Evolutionary conservation across 2,888 invertebrate species (phyloP).

Genomic region (Agapetus fuscipes): DNA sequence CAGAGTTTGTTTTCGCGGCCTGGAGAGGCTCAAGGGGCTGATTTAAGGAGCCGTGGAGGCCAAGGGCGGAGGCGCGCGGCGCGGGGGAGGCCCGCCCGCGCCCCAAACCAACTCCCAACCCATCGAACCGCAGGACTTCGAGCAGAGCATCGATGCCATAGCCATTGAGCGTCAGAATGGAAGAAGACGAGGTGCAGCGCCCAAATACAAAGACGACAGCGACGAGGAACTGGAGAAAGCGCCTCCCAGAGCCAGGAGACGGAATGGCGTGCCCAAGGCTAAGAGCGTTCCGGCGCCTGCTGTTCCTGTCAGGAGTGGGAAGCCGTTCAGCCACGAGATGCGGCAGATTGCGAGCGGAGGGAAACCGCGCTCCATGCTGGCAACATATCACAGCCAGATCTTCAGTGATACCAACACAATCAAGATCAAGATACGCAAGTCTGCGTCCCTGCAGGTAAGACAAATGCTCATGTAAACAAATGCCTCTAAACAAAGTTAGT

Average conservation of each 20-base stretch:
- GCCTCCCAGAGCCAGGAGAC: neutral
- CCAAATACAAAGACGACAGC: conserved; percentile 6
- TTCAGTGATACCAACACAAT: conserved; percentile 56
- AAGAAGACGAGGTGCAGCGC: conserved; percentile 24
- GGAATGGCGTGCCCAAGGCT: conserved; percentile 26
- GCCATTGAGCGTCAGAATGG: conserved; percentile 34
- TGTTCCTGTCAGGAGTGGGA: conserved; percentile 37
- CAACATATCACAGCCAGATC: conserved; percentile 50
- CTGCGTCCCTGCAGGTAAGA: conserved; percentile 28
- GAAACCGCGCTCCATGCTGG: conserved; percentile 37
- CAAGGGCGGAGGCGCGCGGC: neutral
- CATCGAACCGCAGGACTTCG: conserved; percentile 44
- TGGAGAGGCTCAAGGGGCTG: too few relatives aligned
- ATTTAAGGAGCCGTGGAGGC: neutral
- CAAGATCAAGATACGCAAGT: conserved; percentile 61
- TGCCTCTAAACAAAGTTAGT: too few relatives aligned
- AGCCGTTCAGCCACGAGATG: conserved; percentile 47
- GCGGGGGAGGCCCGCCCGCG: conserved; percentile 2
- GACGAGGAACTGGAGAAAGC: conserved; percentile 2
- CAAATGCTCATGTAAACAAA: too few relatives aligned
- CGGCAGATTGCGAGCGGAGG: conserved; percentile 47
- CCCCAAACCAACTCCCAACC: conserved; percentile 2
- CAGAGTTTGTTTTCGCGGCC: too few relatives aligned
- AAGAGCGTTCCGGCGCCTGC: conserved; percentile 42
- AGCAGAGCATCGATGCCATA: conserved; percentile 42